Conservation (phyloP, 2,888 invertebrate species). For the Athalia cordata region DNA sequence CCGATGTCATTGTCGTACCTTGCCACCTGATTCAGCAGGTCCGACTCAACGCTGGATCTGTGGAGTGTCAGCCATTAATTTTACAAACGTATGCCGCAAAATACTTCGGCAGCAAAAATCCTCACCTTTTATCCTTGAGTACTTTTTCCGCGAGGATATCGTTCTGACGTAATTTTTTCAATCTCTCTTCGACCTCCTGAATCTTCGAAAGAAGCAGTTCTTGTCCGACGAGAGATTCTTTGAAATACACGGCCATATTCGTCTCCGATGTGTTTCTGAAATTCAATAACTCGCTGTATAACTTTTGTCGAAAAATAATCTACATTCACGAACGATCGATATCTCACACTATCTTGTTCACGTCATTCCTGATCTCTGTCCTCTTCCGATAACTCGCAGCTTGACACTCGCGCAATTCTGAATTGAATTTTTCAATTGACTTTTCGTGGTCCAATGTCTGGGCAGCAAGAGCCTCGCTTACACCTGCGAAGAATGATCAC, state of each 20-base stretch:
- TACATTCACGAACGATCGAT: neutral
- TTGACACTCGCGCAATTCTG: conserved; percentile 7
- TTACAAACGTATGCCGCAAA: neutral
- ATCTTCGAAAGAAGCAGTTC: conserved; percentile 47
- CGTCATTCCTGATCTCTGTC: conserved; percentile 16
- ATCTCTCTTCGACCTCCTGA: conserved; percentile 23
- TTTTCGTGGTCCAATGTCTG: conserved; percentile 29
- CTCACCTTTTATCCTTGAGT: conserved; percentile 42
- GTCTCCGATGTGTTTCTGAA: conserved; percentile 44
- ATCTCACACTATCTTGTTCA: conserved; percentile 27
- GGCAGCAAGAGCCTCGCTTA: neutral
- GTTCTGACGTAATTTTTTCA: conserved; percentile 3
- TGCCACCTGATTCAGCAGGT: conserved; percentile 51
- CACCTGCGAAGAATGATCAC: neutral
- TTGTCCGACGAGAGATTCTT: conserved; percentile 23
- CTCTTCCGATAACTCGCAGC: neutral
- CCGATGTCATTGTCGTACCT: conserved; percentile 62
- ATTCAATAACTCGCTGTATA: neutral
- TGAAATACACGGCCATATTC: conserved; percentile 41
- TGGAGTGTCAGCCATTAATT: neutral
- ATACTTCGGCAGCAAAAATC: neutral
- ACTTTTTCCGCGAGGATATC: conserved; percentile 48
- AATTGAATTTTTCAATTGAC: conserved; percentile 4
- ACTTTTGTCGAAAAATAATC: neutral
- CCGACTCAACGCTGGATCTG: conserved; percentile 55